Conservation (phyloP, 2,113 vertebrate species). For the Pao palembangensis region DNA sequence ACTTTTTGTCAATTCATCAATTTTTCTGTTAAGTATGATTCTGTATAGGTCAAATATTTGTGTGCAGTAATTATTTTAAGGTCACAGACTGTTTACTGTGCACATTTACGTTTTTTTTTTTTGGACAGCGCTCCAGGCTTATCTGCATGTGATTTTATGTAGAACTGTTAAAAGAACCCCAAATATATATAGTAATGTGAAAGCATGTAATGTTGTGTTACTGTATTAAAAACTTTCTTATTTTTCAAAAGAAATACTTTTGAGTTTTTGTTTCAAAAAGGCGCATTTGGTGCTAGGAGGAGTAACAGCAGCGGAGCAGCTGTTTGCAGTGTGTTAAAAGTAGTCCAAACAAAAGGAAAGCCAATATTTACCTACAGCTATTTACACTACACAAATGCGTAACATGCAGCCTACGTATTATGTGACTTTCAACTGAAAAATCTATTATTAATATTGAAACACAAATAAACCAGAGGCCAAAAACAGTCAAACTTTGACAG, state of each 20-base stretch:
- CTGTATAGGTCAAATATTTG: slow-evolving; percentile 11
- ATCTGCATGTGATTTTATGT: slow-evolving; percentile 53
- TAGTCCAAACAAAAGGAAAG: too few relatives aligned
- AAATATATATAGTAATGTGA: slow-evolving; percentile 44
- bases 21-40: slow-evolving; percentile 16
- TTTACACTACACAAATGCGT: too few relatives aligned
- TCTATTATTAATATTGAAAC: too few relatives aligned
- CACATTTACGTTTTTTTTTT: slow-evolving; percentile 28
- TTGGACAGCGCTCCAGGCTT: slow-evolving; percentile 27
- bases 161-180: slow-evolving; percentile 27
- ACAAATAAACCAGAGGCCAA: too few relatives aligned
- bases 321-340: too few relatives aligned
- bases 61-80: slow-evolving; percentile 32
- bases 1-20: slow-evolving; percentile 6
- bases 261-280: not conserved
- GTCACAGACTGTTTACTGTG: slow-evolving; percentile 34
- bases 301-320: too few relatives aligned
- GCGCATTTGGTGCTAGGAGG: too few relatives aligned
- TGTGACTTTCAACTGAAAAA: too few relatives aligned
- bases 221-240: slow-evolving; percentile 65
- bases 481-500: too few relatives aligned
- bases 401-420: too few relatives aligned
- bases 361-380: too few relatives aligned
- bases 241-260: slow-evolving; percentile 51
- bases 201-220: slow-evolving; percentile 64